Evolutionary conservation across 2,888 invertebrate species (phyloP).

Genomic region (Linnaemya tessellans): DNA sequence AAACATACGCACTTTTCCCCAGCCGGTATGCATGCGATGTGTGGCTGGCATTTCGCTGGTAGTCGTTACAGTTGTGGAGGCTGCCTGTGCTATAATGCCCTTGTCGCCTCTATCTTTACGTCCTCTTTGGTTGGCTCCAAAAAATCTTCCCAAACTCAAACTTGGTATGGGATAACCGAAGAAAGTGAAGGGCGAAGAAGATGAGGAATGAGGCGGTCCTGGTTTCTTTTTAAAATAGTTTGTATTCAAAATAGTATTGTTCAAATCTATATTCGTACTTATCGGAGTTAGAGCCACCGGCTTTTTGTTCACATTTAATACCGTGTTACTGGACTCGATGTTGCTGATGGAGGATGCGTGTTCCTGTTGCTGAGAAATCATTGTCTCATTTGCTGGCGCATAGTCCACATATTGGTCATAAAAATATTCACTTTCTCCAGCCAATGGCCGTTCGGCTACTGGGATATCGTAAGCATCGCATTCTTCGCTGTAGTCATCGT

Average conservation of each 20-base stretch:
- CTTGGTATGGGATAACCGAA: slow-evolving; percentile 92
- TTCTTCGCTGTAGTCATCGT: slow-evolving; percentile 84
- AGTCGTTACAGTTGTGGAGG: slow-evolving; percentile 21
- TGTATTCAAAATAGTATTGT: slow-evolving; percentile 83
- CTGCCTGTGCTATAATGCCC: slow-evolving; percentile 6
- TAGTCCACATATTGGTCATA: slow-evolving; percentile 93
- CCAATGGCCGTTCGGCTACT: slow-evolving; percentile 86
- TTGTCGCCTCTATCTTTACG: slow-evolving; percentile 79
- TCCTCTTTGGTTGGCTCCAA: slow-evolving; percentile 83
- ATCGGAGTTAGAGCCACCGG: slow-evolving; percentile 81
- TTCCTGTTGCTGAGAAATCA: slow-evolving; percentile 39
- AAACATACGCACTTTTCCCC: slow-evolving; percentile 82
- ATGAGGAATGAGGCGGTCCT: slow-evolving; percentile 63
- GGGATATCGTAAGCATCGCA: slow-evolving; percentile 80
- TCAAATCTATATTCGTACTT: slow-evolving; percentile 85
- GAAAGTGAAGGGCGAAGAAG: slow-evolving; percentile 88
- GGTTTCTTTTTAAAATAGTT: slow-evolving; percentile 81
- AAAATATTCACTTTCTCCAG: slow-evolving; percentile 91
- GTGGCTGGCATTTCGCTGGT: slow-evolving; percentile 77
- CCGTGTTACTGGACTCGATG: slow-evolving; percentile 77
- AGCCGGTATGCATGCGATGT: slow-evolving; percentile 78
- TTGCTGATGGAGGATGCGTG: slow-evolving; percentile 42
- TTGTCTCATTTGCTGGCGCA: slow-evolving; percentile 84
- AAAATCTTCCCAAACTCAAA: slow-evolving; percentile 88
- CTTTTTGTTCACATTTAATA: slow-evolving; percentile 78